Evolutionary conservation across 2,888 invertebrate species (phyloP).

Genomic region (Isoperla grammatica): DNA sequence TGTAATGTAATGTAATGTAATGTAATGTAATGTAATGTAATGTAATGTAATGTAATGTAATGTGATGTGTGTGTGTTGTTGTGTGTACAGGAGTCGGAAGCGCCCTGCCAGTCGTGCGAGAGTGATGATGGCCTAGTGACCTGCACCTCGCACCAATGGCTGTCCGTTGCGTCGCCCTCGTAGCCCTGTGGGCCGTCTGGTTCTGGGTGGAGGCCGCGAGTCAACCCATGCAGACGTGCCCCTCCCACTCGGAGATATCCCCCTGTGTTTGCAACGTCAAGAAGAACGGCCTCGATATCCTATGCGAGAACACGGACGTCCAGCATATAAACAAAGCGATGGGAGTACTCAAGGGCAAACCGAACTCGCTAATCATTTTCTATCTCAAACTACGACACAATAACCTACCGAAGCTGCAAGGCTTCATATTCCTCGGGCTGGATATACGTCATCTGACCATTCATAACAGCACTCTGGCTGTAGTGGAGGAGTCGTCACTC

Average conservation of each 20-base stretch:
- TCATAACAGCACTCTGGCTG: constrained; percentile 81
- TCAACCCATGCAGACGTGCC: constrained; percentile 63
- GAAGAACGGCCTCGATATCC: constrained; percentile 81
- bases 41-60: too few species aligned
- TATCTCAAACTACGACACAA: constrained; percentile 85
- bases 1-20: too few species aligned
- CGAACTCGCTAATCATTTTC: constrained; percentile 68
- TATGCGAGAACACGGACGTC: constrained; percentile 82
- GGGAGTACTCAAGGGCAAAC: constrained; percentile 71
- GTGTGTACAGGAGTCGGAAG: too few species aligned
- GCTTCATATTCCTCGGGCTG: constrained; percentile 79
- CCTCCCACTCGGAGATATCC: constrained; percentile 63
- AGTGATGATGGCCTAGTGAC: constrained; percentile 34
- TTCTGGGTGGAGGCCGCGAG: constrained; percentile 37
- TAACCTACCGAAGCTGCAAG: constrained; percentile 75
- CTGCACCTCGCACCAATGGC: constrained; percentile 15
- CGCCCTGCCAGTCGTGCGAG: too few species aligned
- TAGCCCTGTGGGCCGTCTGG: constrained; percentile 37
- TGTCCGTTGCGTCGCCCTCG: constrained; percentile 26
- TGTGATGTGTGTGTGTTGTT: too few species aligned
- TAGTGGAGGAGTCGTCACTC: constrained; percentile 80
- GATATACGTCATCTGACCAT: constrained; percentile 85
- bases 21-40: too few species aligned
- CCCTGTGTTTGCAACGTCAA: constrained; percentile 82
- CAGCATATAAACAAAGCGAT: constrained; percentile 73